Percentiles rank a stretch among this genome's conserved stretches.
These are phyloP conservation scores for Apantesis nais DNA, from an alignment of 2,888 invertebrate genomes.

Conservation along the genomic window DNA sequence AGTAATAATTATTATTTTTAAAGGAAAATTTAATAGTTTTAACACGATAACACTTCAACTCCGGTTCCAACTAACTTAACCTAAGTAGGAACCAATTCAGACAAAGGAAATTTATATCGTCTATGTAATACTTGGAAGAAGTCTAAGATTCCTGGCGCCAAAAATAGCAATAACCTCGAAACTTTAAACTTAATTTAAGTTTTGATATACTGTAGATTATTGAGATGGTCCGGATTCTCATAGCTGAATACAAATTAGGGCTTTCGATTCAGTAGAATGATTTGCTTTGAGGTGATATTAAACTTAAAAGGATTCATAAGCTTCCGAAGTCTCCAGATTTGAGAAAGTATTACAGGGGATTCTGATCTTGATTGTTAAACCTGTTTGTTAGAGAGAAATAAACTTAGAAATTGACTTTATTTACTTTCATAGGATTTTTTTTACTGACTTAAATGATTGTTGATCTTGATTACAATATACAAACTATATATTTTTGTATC, in stretches of 20 bases:
- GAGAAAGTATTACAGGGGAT: neutral
- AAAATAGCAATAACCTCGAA: neutral
- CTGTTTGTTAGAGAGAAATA: neutral
- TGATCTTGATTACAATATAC: too few species aligned
- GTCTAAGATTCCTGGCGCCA: neutral
- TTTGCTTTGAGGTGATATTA: neutral
- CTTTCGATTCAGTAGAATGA: neutral
- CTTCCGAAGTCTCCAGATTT: neutral
- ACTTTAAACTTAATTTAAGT: constrained; percentile 4
- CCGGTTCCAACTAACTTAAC: too few species aligned
- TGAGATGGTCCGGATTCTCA: neutral
- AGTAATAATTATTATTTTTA: too few species aligned
- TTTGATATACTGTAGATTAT: neutral
- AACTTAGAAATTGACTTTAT: neutral
- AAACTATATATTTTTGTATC: too few species aligned
- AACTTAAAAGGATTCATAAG: neutral
- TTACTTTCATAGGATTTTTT: too few species aligned
- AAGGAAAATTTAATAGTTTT: too few species aligned
- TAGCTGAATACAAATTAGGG: neutral
- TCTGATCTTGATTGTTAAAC: neutral
- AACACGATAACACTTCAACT: neutral
- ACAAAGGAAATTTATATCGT: neutral
- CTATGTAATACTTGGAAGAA: neutral
- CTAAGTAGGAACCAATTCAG: neutral
- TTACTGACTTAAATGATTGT: too few species aligned